Percentiles rank a stretch among this genome's conserved stretches.
Conservation (phyloP, 2,888 invertebrate species). For the Lasioglossum zephyrum region DNA sequence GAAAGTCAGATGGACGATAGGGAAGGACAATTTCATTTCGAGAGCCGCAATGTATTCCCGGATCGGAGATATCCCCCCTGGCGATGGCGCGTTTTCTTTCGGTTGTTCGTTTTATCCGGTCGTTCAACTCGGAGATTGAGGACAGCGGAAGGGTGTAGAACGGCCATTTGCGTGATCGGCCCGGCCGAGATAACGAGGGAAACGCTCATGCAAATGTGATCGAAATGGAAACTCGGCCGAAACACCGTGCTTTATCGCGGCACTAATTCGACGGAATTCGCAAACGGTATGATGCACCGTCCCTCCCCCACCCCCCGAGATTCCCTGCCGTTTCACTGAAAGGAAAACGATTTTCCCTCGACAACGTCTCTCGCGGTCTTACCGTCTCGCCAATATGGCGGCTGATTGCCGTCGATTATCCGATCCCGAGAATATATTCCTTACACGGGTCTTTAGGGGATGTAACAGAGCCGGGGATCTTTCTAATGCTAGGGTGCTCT, state of each 20-base stretch:
- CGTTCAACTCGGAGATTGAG: conserved; percentile 58
- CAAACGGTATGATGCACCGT: conserved; percentile 18
- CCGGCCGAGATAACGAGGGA: conserved; percentile 62
- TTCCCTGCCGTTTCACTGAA: not conserved
- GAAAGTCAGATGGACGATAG: conserved; percentile 52
- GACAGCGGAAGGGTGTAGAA: conserved; percentile 35
- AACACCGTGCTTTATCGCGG: conserved; percentile 57
- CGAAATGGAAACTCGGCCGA: conserved; percentile 65
- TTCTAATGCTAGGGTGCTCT: not conserved
- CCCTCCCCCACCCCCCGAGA: not conserved
- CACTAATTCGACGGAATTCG: conserved; percentile 59
- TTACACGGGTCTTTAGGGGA: not conserved
- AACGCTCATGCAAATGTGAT: conserved; percentile 64
- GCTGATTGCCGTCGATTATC: not conserved
- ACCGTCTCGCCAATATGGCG: not conserved
- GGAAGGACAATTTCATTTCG: conserved; percentile 72
- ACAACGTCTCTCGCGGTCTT: not conserved
- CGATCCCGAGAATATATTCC: not conserved
- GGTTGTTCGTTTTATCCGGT: conserved; percentile 50
- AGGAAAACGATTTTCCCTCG: not conserved
- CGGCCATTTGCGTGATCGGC: conserved; percentile 65
- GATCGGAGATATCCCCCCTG: conserved; percentile 41
- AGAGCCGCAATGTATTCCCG: conserved; percentile 43
- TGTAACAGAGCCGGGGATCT: not conserved
- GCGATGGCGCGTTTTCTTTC: conserved; percentile 55